A percentile compares a stretch with the other conserved stretches of the same genome.
Evolutionary conservation across 2,797 vertebrate species (phyloP).

Genomic region (Rousettus madagascariensis): DNA sequence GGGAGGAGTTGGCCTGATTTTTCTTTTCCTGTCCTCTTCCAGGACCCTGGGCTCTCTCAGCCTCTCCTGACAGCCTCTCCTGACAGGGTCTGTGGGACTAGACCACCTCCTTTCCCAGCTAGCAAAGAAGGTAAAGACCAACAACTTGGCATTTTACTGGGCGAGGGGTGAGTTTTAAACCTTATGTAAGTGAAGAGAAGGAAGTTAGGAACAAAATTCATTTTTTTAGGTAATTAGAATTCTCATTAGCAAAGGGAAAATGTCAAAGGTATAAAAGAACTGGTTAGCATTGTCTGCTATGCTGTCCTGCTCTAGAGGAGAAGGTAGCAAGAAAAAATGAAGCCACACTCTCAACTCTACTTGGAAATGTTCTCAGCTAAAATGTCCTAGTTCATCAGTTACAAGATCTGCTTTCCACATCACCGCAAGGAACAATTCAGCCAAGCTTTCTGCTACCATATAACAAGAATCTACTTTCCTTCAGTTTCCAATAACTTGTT

Average conservation of each 20-base stretch:
- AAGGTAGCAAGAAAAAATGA: background rate
- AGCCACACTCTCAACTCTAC: background rate
- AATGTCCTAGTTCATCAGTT: background rate
- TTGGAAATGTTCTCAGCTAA: background rate
- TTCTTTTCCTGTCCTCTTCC: background rate
- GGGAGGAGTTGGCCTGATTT: background rate
- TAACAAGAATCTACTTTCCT: background rate
- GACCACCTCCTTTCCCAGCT: background rate
- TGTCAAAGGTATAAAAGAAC: background rate
- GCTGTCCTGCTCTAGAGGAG: background rate
- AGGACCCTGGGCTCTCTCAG: background rate
- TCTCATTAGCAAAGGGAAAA: background rate
- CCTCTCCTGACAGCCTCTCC: background rate
- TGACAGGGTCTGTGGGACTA: too few species aligned
- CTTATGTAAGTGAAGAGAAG: background rate
- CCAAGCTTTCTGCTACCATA: background rate
- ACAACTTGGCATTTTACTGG: background rate
- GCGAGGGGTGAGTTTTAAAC: background rate
- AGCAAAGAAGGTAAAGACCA: background rate
- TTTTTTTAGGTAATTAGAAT: background rate
- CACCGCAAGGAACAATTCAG: background rate
- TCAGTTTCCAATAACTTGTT: background rate
- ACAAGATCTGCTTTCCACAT: background rate
- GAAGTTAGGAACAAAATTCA: background rate
- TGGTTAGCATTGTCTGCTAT: background rate